Percentiles rank a stretch among this genome's conserved stretches.
Evolutionary conservation across 2,797 vertebrate genomes (phyloP).

Genomic region (Peromyscus melanophrys): DNA sequence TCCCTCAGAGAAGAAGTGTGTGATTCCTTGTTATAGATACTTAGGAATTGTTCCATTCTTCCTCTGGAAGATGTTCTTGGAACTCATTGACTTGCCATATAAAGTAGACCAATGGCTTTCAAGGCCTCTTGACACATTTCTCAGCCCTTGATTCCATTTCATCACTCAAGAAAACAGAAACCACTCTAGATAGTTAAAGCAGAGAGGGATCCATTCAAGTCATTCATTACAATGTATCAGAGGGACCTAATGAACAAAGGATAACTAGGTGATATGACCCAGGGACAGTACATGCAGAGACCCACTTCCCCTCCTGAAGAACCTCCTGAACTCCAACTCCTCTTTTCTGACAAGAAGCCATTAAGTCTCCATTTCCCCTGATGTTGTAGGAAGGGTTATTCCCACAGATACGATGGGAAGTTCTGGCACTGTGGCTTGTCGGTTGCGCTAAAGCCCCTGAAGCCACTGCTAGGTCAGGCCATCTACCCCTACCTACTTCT

Average conservation of each 20-base stretch:
- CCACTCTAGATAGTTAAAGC: slow-evolving; percentile 54
- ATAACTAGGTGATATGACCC: neutral
- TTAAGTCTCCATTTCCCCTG: neutral
- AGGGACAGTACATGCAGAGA: neutral
- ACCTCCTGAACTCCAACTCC: neutral
- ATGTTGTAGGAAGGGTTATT: neutral
- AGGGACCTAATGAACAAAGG: neutral
- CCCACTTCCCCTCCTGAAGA: neutral
- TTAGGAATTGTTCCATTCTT: slow-evolving; percentile 42
- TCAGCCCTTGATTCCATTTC: slow-evolving; percentile 62
- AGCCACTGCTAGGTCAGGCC: neutral
- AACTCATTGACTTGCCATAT: slow-evolving; percentile 29
- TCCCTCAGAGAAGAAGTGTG: slow-evolving; percentile 25
- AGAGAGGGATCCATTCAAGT: neutral
- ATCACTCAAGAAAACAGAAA: slow-evolving; percentile 67
- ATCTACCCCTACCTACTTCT: neutral
- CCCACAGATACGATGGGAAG: neutral
- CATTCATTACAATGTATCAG: slow-evolving; percentile 8
- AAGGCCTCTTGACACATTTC: slow-evolving; percentile 42
- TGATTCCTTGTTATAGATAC: neutral
- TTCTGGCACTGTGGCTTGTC: neutral
- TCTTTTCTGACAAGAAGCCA: neutral
- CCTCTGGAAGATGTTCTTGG: slow-evolving; percentile 43
- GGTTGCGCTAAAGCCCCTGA: neutral
- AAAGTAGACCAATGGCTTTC: slow-evolving; percentile 48